Percentiles rank a stretch among this genome's conserved stretches.
These are phyloP conservation scores for Drosophila sucinea DNA, from an alignment of 1,140 invertebrate genomes.

Conservation along the genomic window DNA sequence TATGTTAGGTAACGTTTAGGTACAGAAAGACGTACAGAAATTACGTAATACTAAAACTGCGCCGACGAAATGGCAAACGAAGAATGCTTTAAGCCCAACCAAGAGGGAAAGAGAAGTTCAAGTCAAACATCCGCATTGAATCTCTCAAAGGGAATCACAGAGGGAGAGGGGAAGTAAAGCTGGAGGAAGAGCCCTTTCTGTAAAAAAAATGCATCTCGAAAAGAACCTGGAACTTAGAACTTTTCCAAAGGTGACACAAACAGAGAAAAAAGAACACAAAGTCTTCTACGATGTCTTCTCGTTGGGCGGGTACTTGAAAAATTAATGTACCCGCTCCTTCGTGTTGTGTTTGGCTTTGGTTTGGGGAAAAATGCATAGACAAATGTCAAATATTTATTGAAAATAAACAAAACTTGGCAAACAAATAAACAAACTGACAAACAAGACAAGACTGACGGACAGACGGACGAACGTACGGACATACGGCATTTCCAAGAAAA, in stretches of 20 bases:
- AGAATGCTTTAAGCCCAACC: slow-evolving; percentile 26
- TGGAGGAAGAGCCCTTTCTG: slow-evolving; percentile 7
- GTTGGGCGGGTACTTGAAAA: slow-evolving; percentile 64
- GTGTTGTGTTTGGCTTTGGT: slow-evolving; percentile 43
- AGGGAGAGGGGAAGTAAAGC: not conserved
- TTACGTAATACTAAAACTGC: too few relatives aligned
- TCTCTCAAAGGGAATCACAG: not conserved
- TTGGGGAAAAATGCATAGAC: slow-evolving; percentile 75
- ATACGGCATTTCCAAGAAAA: slow-evolving; percentile 71
- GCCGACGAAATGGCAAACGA: too few relatives aligned
- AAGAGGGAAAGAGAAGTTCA: slow-evolving; percentile 36
- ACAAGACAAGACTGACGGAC: slow-evolving; percentile 56
- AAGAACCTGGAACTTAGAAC: slow-evolving; percentile 25
- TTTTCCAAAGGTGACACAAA: slow-evolving; percentile 33
- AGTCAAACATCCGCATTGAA: slow-evolving; percentile 67
- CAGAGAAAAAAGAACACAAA: slow-evolving; percentile 9
- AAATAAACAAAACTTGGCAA: slow-evolving; percentile 69
- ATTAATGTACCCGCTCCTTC: slow-evolving; percentile 71
- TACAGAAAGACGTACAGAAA: too few relatives aligned
- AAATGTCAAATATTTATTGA: slow-evolving; percentile 82
- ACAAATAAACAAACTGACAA: slow-evolving; percentile 78
- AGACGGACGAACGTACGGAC: not conserved
- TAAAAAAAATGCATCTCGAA: slow-evolving; percentile 27
- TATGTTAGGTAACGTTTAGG: too few relatives aligned
- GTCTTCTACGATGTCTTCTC: slow-evolving; percentile 11